Base-by-base conservation (phyloP, 2,888 invertebrate species). In the Carpatolechia fugitivella region DNA sequence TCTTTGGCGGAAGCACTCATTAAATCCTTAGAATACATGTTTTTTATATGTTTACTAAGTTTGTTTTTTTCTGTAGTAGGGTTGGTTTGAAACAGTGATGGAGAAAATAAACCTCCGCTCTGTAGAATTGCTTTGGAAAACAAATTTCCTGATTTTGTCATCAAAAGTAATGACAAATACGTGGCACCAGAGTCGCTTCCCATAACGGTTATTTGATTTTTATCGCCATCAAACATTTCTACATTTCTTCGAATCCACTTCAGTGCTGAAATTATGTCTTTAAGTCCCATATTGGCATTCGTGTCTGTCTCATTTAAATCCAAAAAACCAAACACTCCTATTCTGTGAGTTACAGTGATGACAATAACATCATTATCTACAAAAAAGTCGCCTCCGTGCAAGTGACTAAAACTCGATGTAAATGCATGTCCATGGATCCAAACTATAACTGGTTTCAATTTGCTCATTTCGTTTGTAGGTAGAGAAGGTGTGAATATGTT, bases 401-500 rank as follows among this genome's bases (percentile, higher is more conserved):
- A 72, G 44, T 90, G 87, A 60, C 90, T 89, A 35, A 89, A 83
- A 60, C 87, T 84, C 1, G 87, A 76, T 20, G 82, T 66, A 41
- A 87, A 90, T 1, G 80, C 84, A 54, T 87, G 86, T 11, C 91
- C 90, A 59, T 91, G 90, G 44, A 89, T 74, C 83, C 83, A 91
- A 11, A 90, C 76, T 41, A 89, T 69, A 0, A 88, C 82, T 6
- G 89, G 62, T 61, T 74, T 82, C 8, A 67, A 57, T 20, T 58
- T 54, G 13, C 58, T 55, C 13, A 59, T 61, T 29, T 57, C 58
- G 10, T 33, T 41, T 47, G 74, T 78, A 0, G 78, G 78, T 57
- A 92, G 64, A 55, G 72, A 72, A 1, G 93, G 93, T 5, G 93
- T 92, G 69, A 92, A 94, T 5, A 95, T 92, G 71, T 95, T 95